Evolutionary conservation across 2,888 invertebrate genomes (phyloP).

Genomic region (Ptilodon capucinus): DNA sequence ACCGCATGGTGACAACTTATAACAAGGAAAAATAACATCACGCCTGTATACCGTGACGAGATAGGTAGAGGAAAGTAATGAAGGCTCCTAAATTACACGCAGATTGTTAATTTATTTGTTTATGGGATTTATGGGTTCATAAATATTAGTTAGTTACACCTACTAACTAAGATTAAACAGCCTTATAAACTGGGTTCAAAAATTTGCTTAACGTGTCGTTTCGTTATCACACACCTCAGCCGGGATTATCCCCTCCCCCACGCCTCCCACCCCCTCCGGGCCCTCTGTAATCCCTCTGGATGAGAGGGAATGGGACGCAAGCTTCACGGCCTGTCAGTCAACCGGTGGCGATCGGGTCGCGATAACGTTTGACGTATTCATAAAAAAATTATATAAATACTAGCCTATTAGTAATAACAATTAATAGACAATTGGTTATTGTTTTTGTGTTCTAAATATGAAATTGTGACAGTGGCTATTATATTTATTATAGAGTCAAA

Average conservation of each 20-base stretch:
- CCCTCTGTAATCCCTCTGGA: constrained; percentile 58
- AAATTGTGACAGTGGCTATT: background rate
- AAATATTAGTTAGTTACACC: too few relatives aligned
- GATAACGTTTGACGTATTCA: constrained; percentile 41
- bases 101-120: too few relatives aligned
- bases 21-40: too few relatives aligned
- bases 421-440: background rate
- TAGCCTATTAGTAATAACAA: background rate
- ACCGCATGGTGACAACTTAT: too few relatives aligned
- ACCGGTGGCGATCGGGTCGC: constrained; percentile 46
- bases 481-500: background rate
- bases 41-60: too few relatives aligned
- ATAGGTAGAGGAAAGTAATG: too few relatives aligned
- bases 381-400: constrained; percentile 5
- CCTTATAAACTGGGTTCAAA: background rate
- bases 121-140: too few relatives aligned
- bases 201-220: constrained; percentile 1
- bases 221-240: constrained; percentile 43
- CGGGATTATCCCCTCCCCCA: constrained; percentile 48
- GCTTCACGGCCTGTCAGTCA: constrained; percentile 56
- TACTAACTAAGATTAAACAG: background rate
- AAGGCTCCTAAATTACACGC: too few relatives aligned
- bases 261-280: constrained; percentile 24
- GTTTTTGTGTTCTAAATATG: background rate
- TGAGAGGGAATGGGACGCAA: constrained; percentile 47